A percentile compares a stretch with the other conserved stretches of the same genome.
Conservation (phyloP, 2,888 invertebrate species). For the Dromius quadrimaculatus region DNA sequence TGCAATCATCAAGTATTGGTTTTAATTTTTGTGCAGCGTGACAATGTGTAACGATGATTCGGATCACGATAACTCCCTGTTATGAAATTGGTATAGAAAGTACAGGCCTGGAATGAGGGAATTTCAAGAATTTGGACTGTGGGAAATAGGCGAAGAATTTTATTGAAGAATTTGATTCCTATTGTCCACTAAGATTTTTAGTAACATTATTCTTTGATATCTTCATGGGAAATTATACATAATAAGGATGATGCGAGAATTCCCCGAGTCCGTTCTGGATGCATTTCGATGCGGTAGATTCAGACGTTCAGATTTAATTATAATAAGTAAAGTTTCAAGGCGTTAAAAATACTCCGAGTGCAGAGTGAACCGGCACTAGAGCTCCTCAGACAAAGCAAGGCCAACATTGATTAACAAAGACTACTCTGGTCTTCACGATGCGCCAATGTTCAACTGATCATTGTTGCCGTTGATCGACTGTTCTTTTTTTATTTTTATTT, state of each 20-base stretch:
- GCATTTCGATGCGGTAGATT: constrained; percentile 40
- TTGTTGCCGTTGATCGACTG: constrained; percentile 34
- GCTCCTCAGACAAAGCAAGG: constrained; percentile 39
- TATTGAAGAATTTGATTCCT: background rate
- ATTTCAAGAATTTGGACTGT: background rate
- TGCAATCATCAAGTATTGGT: constrained; percentile 41
- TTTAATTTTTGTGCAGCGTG: constrained; percentile 39
- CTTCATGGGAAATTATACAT: too few relatives aligned
- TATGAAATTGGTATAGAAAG: constrained; percentile 15
- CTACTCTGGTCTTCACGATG: constrained; percentile 14
- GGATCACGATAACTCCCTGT: constrained; percentile 30
- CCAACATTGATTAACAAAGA: constrained; percentile 39
- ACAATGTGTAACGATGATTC: constrained; percentile 29
- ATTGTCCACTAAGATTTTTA: background rate
- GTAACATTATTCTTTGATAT: background rate
- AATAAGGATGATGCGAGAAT: too few relatives aligned
- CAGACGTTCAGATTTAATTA: constrained; percentile 45
- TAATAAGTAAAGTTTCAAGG: constrained; percentile 47
- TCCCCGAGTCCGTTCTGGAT: constrained; percentile 9
- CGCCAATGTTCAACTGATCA: constrained; percentile 17
- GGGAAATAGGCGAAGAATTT: background rate
- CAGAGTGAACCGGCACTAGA: constrained; percentile 3
- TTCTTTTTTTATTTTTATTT: constrained; percentile 11
- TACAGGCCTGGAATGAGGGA: constrained; percentile 5
- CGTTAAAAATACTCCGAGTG: constrained; percentile 13